Evolutionary conservation across 2,888 invertebrate species (phyloP), one percentile per base, ranked within the genome.

Genomic region (Pseudococcus longispinus): DNA sequence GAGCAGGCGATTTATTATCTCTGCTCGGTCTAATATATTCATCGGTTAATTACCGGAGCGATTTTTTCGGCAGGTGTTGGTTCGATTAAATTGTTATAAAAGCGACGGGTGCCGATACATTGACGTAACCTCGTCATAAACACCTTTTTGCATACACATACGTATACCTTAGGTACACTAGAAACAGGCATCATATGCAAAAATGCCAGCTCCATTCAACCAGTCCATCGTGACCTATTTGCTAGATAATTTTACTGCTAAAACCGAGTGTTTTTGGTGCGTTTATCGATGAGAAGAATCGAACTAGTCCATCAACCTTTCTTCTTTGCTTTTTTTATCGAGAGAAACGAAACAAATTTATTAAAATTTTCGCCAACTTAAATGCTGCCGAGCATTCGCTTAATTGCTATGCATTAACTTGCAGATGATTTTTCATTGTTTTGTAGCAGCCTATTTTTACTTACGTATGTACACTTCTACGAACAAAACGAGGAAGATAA

Each of bases 391-490:
- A 8, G 13, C 51, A 26, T 13, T 29, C 37, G 74, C 8, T 32
- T 74, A 74, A 74, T 74, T 74, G 37, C 74, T 74, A 74, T 74
- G 65, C 65, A 74, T 74, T 32, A 74, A 74, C 37, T n/a, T 51
- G 15, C 51, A 51, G 18, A n/a, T 74, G 74, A 74, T 74, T 32
- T 74, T 74, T 74, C 74, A 74, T 74, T 74, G 74, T 74, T 37
- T 46, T 18, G 26, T 65, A 26, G 26, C 37, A 74, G 74, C 74
- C 74, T 74, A 32, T 32, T 65, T 74, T 74, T 37, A 29, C 29
- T 74, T 37, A 70, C 13, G 74, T 37, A n/a, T 29, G 44, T 46
- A 46, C n/a, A n/a, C n/a, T n/a, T n/a, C 11, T 51, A 51, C 2
- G 51, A 6, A 51, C n/a, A 51, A 74, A 74, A 74, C 74, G 32